Evolutionary conservation across 2,888 invertebrate species (phyloP), one percentile per base, ranked within the genome.

Genomic region (Altica lythri): DNA sequence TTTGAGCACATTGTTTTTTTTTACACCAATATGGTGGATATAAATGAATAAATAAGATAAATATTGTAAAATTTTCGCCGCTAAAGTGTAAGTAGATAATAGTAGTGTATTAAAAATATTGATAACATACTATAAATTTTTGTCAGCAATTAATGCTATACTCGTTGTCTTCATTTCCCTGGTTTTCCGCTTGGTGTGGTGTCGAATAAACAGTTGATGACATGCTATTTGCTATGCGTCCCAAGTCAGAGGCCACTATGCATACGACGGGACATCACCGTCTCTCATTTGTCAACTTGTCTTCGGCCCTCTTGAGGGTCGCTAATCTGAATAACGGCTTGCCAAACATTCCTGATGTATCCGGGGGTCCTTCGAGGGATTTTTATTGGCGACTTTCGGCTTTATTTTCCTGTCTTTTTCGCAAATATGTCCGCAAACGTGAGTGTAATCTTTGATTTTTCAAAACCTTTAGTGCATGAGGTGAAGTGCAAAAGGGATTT

Each of bases 201-300:
- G 27, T 52, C 46, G 55, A 55, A 64, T 62, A 63, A 61, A 63
- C 60, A 55, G 56, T 49, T 55, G 62, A 64, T 63, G 63, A 54
- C 60, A 47, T 13, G 44, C 58, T 65, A 43, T 66, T 68, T 68
- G 55, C 61, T 63, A 66, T 66, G 60, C 65, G 57, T 45, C 54
- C 59, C 59, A 44, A 57, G 60, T 63, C 55, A 38, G 59, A 40
- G 63, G 58, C 64, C 57, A 62, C 55, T 63, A 62, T 62, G 61
- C 64, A 63, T 64, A 62, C 49, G 30, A 18, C 30, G 18, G 59
- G 60, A 59, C 40, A 14, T 40, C 22, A 22, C 52, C 55, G 46
- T 14, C 37, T 56, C 61, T 66, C 68, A 63, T 66, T 66, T 63
- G 65, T 68, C 68, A 68, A 62, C 60, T 55, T 56, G 49, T 53